phyloP scores from a whole-genome alignment of 2,888 invertebrate species.

The Temnothorax ravouxi region DNA sequence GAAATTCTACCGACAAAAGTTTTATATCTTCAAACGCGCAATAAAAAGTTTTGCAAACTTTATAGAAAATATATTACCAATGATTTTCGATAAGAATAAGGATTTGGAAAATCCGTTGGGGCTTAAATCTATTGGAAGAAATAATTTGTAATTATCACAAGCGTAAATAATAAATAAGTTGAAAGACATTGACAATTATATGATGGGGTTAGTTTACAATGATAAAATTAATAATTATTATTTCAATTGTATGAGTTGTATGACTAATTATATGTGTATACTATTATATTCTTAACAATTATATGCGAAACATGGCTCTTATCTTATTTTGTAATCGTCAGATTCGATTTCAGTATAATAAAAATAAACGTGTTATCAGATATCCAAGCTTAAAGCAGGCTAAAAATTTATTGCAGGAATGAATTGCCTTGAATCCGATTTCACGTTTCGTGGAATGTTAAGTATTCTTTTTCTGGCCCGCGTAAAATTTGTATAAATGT shows the following conservation, averaged over 20 bases:
- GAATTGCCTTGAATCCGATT: constrained; percentile 29
- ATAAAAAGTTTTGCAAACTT: constrained; percentile 39
- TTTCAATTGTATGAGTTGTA: not conserved
- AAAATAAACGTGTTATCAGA: constrained; percentile 22
- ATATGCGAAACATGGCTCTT: not conserved
- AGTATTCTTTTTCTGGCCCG: constrained; percentile 48
- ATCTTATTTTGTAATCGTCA: not conserved
- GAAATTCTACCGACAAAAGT: constrained; percentile 39
- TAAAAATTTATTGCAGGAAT: constrained; percentile 40
- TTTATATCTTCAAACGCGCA: constrained; percentile 24
- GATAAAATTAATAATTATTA: not conserved
- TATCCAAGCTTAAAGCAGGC: constrained; percentile 8
- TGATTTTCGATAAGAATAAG: constrained; percentile 6
- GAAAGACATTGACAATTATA: not conserved
- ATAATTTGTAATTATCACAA: constrained; percentile 5
- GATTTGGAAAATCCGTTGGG: not conserved
- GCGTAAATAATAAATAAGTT: not conserved
- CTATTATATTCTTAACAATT: not conserved
- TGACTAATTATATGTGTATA: not conserved
- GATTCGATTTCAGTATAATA: constrained; percentile 3
- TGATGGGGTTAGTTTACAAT: not conserved
- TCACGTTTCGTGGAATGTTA: constrained; percentile 21
- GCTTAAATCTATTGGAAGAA: not conserved
- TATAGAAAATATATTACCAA: constrained; percentile 23
- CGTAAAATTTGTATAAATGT: constrained; percentile 53